Base-by-base conservation (phyloP, 2,797 vertebrate genomes). In the Gila robusta region DNA sequence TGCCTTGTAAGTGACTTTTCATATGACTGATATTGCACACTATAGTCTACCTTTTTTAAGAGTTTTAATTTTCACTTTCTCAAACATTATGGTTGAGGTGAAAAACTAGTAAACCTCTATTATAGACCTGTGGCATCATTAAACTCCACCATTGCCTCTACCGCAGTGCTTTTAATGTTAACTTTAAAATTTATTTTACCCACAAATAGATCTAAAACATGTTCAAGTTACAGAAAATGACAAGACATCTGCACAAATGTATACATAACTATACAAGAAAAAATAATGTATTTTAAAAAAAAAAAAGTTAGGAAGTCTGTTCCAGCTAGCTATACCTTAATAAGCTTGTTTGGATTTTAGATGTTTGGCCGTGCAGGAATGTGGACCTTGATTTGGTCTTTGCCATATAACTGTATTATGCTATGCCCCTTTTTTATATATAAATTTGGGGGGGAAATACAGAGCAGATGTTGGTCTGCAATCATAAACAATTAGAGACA, bases 171-270 rank as follows among this genome's bases (percentile, higher is more conserved):
- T 77, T 4, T 59, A 35, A 77, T 59, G 21, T 39, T 78, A 39
- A 77, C 21, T 77, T 59, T 21, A 23, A 39, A 39, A 39, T 11
- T 44, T 26, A 44, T 44, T 26, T 8, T 16, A 28, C 16, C 37
- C 35, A 19, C 35, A 62, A 19, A 23, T 39, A 62, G 37, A 28
- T 21, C 8, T 69, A 37, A 17, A 35, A 5, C n/a, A 26, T 78
- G 37, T 41, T 78, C 21, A 39, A 17, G 74, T 78, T 79, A 62
- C 56, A 64, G 35, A 79, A 79, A 79, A 64, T 64, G 5, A 79
- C 37, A 64, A 8, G 56, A 41, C 77, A 62, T 16, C 77, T 62
- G n/a, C 9, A 62, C 4, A 59, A 79, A 64, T 64, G 37, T 79
- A 6, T 64, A 64, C 37, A 62, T 79, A 64, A 64, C 56, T 64